Conservation (phyloP, 92 coral and sea anemone genomes). For the Siderastrea siderea region DNA sequence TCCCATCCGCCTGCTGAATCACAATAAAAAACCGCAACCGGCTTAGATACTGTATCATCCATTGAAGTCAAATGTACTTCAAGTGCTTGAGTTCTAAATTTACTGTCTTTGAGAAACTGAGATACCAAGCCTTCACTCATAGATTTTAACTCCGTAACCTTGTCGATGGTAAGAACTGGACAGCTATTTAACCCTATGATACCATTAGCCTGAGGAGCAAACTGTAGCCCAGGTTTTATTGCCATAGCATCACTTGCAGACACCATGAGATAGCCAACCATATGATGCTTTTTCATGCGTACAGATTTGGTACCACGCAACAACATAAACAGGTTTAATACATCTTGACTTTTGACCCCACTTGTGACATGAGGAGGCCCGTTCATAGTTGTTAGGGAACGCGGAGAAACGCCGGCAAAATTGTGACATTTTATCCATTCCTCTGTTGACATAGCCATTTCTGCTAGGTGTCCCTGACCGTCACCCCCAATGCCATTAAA, state of each 20-base stretch:
- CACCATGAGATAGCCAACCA: constrained; percentile 11
- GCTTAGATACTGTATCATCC: no score
- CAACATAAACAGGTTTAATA: neutral
- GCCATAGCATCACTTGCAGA: constrained; percentile 45
- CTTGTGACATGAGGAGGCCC: neutral
- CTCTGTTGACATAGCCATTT: constrained; percentile 8
- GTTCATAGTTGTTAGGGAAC: constrained; percentile 26
- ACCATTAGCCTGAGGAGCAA: constrained; percentile 39
- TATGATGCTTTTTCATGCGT: neutral
- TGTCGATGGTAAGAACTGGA: constrained; percentile 14
- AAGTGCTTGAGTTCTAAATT: no score
- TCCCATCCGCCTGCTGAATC: no score
- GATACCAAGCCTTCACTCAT: no score
- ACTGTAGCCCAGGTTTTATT: constrained; percentile 38
- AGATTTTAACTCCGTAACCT: constrained; percentile 22
- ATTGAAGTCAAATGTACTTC: no score
- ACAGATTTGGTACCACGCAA: neutral
- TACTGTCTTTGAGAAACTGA: no score
- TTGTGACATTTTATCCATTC: constrained; percentile 24
- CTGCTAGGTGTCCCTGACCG: no score
- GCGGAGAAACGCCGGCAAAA: constrained; percentile 33
- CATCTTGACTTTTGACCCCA: no score
- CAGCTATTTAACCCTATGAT: constrained; percentile 26
- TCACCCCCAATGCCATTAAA: no score
- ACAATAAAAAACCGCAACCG: no score